A percentile compares a stretch with the other conserved stretches of the same genome.
These are phyloP conservation scores for Mellivora capensis DNA, from an alignment of 2,113 vertebrate genomes.

Conservation along the genomic window DNA sequence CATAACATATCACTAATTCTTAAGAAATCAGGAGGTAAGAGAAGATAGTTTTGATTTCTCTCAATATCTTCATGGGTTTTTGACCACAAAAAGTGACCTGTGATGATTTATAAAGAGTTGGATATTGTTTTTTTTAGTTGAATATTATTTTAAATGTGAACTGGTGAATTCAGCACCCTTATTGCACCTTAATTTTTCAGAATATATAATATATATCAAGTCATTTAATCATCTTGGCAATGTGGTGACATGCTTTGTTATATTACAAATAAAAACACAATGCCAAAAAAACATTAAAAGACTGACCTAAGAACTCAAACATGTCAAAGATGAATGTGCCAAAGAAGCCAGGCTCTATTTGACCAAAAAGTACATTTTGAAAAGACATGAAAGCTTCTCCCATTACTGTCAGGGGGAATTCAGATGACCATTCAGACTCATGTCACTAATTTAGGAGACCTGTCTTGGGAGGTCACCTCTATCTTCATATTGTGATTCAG, in stretches of 20 bases:
- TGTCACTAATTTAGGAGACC: neutral
- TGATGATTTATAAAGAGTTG: neutral
- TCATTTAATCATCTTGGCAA: neutral
- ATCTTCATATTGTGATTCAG: neutral
- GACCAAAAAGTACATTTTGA: neutral
- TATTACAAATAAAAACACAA: neutral
- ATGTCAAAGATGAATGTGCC: neutral
- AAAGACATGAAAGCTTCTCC: neutral
- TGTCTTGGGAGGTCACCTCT: neutral
- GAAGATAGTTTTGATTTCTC: neutral
- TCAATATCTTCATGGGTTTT: neutral
- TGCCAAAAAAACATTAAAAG: neutral
- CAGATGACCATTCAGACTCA: neutral
- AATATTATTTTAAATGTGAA: neutral
- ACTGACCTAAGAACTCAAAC: neutral
- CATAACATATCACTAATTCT: neutral
- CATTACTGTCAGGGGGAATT: neutral
- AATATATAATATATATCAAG: neutral
- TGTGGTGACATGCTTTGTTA: neutral
- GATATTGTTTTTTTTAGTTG: neutral
- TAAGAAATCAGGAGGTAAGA: neutral
- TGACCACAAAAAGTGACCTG: neutral
- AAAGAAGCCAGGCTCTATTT: neutral
- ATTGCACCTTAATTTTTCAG: neutral
- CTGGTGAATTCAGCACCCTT: neutral